Conservation (phyloP, 1,140 invertebrate genomes). For the Drosophila repleta region DNA sequence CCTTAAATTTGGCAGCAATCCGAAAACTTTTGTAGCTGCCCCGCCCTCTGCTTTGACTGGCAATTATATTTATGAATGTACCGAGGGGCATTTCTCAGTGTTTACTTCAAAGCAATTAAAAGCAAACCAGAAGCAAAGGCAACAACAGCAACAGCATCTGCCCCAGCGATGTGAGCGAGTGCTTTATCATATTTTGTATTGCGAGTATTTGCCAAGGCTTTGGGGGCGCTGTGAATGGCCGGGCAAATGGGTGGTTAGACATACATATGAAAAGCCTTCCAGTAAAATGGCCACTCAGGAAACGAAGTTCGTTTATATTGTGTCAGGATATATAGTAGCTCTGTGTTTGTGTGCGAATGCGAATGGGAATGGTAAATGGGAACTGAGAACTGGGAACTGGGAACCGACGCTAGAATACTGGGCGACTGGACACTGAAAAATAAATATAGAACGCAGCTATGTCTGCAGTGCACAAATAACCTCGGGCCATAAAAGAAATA, state of each 20-base stretch:
- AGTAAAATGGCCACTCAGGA: slow-evolving; percentile 80
- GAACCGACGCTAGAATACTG: not conserved
- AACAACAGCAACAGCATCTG: slow-evolving; percentile 20
- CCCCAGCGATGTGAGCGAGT: slow-evolving; percentile 22
- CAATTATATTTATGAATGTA: slow-evolving; percentile 70
- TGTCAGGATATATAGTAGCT: slow-evolving; percentile 73
- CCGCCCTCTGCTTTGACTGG: slow-evolving; percentile 35
- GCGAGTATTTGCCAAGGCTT: slow-evolving; percentile 73
- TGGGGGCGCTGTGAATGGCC: not conserved
- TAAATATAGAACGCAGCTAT: slow-evolving; percentile 49
- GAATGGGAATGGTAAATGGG: slow-evolving; percentile 14
- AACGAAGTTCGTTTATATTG: slow-evolving; percentile 81
- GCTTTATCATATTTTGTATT: slow-evolving; percentile 74
- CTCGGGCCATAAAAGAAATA: slow-evolving; percentile 76
- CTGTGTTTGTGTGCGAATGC: slow-evolving; percentile 57
- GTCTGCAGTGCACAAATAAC: slow-evolving; percentile 68
- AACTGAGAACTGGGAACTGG: slow-evolving; percentile 2
- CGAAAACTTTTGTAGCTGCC: slow-evolving; percentile 23
- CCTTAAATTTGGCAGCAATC: slow-evolving; percentile 42
- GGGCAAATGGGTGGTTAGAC: not conserved
- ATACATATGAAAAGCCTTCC: slow-evolving; percentile 67
- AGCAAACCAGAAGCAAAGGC: slow-evolving; percentile 61
- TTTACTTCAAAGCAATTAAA: slow-evolving; percentile 81
- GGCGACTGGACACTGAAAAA: slow-evolving; percentile 9
- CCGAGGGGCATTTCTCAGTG: slow-evolving; percentile 66